Percentiles rank a stretch among this genome's conserved stretches.
These are phyloP conservation scores for Brachycybe producta DNA, from an alignment of 2,888 invertebrate genomes.

Conservation along the genomic window DNA sequence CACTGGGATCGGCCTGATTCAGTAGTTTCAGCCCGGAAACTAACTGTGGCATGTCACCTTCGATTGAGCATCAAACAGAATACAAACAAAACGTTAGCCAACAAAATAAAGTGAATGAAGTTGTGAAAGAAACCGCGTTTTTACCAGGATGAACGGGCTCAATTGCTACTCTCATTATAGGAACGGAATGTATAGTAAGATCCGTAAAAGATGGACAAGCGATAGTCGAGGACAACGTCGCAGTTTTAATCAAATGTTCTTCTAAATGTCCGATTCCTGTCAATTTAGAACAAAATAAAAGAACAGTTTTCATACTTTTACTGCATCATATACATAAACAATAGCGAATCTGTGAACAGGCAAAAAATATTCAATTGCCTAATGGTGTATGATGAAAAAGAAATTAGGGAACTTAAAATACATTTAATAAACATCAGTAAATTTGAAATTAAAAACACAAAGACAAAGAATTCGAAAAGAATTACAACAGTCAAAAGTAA, in stretches of 20 bases:
- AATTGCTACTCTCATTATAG: constrained; percentile 85
- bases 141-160: constrained; percentile 56
- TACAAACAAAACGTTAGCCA: background rate
- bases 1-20: constrained; percentile 90
- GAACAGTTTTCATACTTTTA: too few species aligned
- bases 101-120: constrained; percentile 1
- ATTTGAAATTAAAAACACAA: too few species aligned
- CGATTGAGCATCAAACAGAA: too few species aligned
- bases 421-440: too few species aligned
- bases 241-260: constrained; percentile 71
- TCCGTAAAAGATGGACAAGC: constrained; percentile 81
- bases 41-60: constrained; percentile 52
- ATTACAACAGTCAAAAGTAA: too few species aligned
- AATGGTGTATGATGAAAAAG: too few species aligned
- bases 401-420: too few species aligned
- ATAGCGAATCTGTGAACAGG: too few species aligned
- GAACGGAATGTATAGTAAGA: constrained; percentile 50
- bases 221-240: constrained; percentile 67
- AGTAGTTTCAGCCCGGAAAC: constrained; percentile 58
- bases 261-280: constrained; percentile 72
- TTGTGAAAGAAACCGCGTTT: background rate
- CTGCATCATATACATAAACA: too few species aligned
- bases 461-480: too few species aligned
- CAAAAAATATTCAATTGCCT: too few species aligned
- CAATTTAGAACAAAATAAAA: too few species aligned